Base-by-base conservation (phyloP, 2,888 invertebrate genomes). In the Yponomeuta sedellus region DNA sequence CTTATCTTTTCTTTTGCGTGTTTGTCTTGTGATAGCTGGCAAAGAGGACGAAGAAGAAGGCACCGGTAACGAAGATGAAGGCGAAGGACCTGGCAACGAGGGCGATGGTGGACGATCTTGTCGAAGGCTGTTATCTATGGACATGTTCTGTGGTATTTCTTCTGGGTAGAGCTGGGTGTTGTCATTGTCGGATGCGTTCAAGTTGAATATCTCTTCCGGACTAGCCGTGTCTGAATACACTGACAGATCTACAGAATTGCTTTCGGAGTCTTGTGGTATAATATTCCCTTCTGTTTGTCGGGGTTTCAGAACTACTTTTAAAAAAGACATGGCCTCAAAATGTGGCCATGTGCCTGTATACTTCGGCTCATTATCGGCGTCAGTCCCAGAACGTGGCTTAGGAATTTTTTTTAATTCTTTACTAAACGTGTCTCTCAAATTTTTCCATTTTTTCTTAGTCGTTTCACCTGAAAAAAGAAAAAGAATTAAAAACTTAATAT, bases 21-120 rank as follows among this genome's bases (percentile, higher is more conserved):
- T 71, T 72, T 72, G 70, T 61, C 68, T 72, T 71, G 70, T 70
- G 69, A 71, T 70, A 63, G 70, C 71, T 72, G 70, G 69, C 70
- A 71, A 70, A 65, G 72, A 70, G 69, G 71, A n/a, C 10, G 70
- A 72, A 70, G 69, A 64, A 16, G 70, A 68, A 72, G 69, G 69
- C 56, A 56, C 56, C 56, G 19, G 28, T 28, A 28, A 28, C 28
- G 28, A 28, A 5, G 28, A 28, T 28, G 28, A 28, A 34, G 34
- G 6, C 2, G 34, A 34, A 34, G 34, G 34, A 2, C 2, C 34
- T 5, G 34, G 34, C 6, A 34, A 34, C 34, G 34, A 34, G 34
- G 34, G 6, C 6, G 34, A 34, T 4, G 34, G 34, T 28, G 28
- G 28, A 28, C 28, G 28, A 28, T 28, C 28, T 67, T 56, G 68